Conservation (phyloP, 2,113 vertebrate genomes). For the Anarrhichthys ocellatus region DNA sequence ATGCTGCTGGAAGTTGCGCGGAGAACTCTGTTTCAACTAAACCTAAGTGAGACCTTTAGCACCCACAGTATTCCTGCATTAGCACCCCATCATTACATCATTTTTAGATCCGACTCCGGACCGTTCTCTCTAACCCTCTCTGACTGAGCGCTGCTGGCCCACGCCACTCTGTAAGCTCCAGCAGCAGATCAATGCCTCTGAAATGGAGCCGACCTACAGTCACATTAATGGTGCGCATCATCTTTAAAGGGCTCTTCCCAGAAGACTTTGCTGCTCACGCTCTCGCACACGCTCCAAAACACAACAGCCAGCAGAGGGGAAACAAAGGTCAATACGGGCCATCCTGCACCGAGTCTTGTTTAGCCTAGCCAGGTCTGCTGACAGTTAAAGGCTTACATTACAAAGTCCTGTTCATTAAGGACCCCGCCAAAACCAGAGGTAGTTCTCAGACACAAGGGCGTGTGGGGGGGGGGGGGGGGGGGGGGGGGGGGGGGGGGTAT, state of each 20-base stretch:
- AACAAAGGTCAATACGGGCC: constrained; percentile 71
- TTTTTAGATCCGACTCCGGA: constrained; percentile 24
- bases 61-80: constrained; percentile 8
- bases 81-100: constrained; percentile 27
- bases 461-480: not conserved
- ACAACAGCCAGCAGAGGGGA: constrained; percentile 64
- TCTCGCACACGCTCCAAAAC: constrained; percentile 54
- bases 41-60: not conserved
- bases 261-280: constrained; percentile 73
- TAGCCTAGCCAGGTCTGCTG: constrained; percentile 40
- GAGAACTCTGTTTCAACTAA: not conserved
- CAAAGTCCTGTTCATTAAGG: constrained; percentile 73
- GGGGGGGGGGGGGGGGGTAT: constrained; percentile 15
- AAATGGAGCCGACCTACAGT: constrained; percentile 80
- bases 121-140: constrained; percentile 15
- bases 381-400: constrained; percentile 69
- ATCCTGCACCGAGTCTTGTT: constrained; percentile 23
- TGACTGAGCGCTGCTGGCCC: constrained; percentile 26
- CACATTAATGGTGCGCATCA: constrained; percentile 81
- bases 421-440: constrained; percentile 59
- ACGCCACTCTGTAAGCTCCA: constrained; percentile 23
- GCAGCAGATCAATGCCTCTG: constrained; percentile 81
- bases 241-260: constrained; percentile 81
- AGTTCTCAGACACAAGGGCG: constrained; percentile 30
- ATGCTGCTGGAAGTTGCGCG: not conserved